Evolutionary conservation across 2,797 vertebrate species (phyloP), one percentile per base, ranked within the genome.

Genomic region (Argentina silus): DNA sequence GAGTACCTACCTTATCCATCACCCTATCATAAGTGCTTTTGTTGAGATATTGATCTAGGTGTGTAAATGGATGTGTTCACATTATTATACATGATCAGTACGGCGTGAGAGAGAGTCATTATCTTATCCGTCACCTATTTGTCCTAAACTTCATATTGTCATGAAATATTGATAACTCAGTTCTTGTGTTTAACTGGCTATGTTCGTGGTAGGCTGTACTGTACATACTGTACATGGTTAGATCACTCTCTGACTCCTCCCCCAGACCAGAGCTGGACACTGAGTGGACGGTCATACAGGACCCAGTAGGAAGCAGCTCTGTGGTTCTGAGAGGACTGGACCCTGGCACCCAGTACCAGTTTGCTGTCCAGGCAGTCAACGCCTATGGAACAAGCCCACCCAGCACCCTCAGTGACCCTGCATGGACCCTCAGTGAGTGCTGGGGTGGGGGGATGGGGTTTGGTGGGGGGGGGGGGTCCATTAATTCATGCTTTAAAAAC

Each of bases 261-360:
- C 76, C 75, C 86, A 95, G 94, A 82, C 91, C 93, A 79, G 92
- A 93, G 71, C 73, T 93, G 11, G 94, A 95, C 75, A 79, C 80
- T 68, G 91, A 83, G 7, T 95, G 94, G 94, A 92, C 90, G 0
- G 67, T 84, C 73, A 93, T 94, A 79, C 90, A 88, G 81, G 93
- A 94, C 67, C 86, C 79, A 59, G 89, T 94, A 78, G 87, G 90
- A 75, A 90, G 93, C 89, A 91, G 91, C 57, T 95, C 94, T 51
- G 92, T 94, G 91, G 91, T 95, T 68, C 90, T 95, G 68, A 94
- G 92, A 77, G 94, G 93, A 62, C 90, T 95, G n/a, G 78, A 88
- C 56, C 90, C 94, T 12, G 87, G 93, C 51, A 92, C 90, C 0
- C 90, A 83, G 57, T 95, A 95, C 72, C 93, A 90, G 81, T 95